phyloP scores from a whole-genome alignment of 2,888 invertebrate genomes.

The Dryadula phaetusa region DNA sequence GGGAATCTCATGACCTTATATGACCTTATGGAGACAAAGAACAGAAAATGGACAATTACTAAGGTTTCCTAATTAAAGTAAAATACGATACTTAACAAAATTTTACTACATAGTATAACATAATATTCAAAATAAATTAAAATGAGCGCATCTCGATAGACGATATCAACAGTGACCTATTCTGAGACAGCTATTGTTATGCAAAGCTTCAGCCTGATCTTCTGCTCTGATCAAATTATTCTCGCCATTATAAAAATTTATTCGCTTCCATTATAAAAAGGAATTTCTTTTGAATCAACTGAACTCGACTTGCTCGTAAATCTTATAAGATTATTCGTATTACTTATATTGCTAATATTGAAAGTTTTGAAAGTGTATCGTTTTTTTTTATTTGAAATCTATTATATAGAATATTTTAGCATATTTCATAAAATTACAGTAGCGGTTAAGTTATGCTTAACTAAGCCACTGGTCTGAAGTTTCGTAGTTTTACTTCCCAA shows the following conservation, averaged over 20 bases:
- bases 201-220: slow-evolving; percentile 40
- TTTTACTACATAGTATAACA: not conserved
- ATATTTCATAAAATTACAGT: slow-evolving; percentile 36
- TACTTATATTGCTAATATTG: slow-evolving; percentile 23
- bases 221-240: slow-evolving; percentile 38
- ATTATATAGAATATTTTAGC: slow-evolving; percentile 24
- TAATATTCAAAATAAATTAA: not conserved
- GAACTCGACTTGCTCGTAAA: slow-evolving; percentile 24
- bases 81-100: too few relatives aligned
- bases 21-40: too few relatives aligned
- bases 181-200: slow-evolving; percentile 38
- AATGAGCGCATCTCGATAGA: slow-evolving; percentile 27
- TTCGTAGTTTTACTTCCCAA: slow-evolving; percentile 31
- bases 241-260: slow-evolving; percentile 38
- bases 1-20: too few relatives aligned
- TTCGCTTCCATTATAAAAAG: slow-evolving; percentile 35
- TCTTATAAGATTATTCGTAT: slow-evolving; percentile 27
- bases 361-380: slow-evolving; percentile 18
- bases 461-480: slow-evolving; percentile 34
- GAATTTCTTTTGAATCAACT: slow-evolving; percentile 33
- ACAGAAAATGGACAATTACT: too few relatives aligned
- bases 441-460: slow-evolving; percentile 39
- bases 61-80: too few relatives aligned
- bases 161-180: slow-evolving; percentile 29
- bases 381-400: slow-evolving; percentile 21